Evolutionary conservation across 2,797 vertebrate genomes (phyloP).

Genomic region (Poecilia gillii): DNA sequence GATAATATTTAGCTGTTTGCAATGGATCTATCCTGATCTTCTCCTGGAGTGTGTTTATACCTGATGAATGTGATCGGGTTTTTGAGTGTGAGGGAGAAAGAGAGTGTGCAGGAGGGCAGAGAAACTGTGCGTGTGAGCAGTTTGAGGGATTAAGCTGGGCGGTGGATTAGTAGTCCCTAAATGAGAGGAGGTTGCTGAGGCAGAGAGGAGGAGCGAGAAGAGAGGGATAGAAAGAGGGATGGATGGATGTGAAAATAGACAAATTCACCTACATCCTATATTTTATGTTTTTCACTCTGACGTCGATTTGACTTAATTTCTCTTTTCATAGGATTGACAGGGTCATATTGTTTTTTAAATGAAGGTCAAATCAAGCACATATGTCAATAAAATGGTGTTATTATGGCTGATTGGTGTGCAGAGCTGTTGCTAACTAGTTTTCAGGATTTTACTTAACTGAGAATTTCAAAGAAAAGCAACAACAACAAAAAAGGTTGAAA

Average conservation of each 20-base stretch:
- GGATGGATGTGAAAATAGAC: background rate
- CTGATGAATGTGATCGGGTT: slow-evolving; percentile 13
- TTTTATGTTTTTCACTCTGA: background rate
- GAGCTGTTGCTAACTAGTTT: too few species aligned
- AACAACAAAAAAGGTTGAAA: background rate
- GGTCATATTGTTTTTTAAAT: background rate
- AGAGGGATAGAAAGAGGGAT: slow-evolving; percentile 21
- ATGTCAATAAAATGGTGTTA: background rate
- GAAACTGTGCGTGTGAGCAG: slow-evolving; percentile 37
- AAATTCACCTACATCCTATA: too few species aligned
- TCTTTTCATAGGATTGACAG: background rate
- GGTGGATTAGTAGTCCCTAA: slow-evolving; percentile 76
- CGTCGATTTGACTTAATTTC: background rate
- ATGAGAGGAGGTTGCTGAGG: slow-evolving; percentile 65
- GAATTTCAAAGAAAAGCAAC: background rate
- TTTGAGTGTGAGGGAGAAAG: background rate
- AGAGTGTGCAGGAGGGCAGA: slow-evolving; percentile 5
- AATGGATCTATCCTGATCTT: background rate
- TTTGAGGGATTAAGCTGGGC: slow-evolving; percentile 73
- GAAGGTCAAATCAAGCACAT: background rate
- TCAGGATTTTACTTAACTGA: background rate
- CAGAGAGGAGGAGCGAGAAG: slow-evolving; percentile 1
- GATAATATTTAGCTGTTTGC: background rate
- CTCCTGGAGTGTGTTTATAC: slow-evolving; percentile 1
- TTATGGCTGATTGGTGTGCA: background rate